phyloP scores from a whole-genome alignment of 2,113 vertebrate genomes.

The Paracanthobrama guichenoti region DNA sequence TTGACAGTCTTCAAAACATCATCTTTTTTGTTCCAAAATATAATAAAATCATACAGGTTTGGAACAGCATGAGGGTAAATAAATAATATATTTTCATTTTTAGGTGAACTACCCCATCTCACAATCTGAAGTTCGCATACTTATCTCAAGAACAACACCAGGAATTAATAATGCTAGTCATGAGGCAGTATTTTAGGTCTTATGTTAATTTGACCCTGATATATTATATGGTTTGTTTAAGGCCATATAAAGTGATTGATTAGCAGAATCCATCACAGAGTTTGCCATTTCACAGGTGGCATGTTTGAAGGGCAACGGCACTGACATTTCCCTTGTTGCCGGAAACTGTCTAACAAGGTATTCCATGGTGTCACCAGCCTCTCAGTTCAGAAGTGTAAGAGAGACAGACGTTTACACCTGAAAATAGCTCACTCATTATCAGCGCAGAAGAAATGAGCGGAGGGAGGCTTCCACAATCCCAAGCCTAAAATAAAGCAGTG shows the following conservation, averaged over 20 bases:
- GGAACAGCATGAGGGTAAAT: not conserved
- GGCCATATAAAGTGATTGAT: not conserved
- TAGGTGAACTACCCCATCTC: not conserved
- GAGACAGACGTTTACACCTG: slow-evolving; percentile 34
- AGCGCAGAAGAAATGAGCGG: slow-evolving; percentile 14
- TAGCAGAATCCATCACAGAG: slow-evolving; percentile 13
- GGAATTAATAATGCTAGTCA: not conserved
- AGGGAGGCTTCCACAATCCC: slow-evolving; percentile 22
- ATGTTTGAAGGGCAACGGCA: slow-evolving; percentile 42
- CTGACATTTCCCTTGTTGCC: slow-evolving; percentile 50
- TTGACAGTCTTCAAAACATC: not conserved
- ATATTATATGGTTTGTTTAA: slow-evolving; percentile 7
- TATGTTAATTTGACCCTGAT: not conserved
- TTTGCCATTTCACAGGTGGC: slow-evolving; percentile 45
- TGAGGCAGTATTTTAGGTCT: not conserved
- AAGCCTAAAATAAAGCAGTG: not conserved
- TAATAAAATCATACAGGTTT: not conserved
- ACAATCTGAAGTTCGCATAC: not conserved
- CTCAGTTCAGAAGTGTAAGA: slow-evolving; percentile 47
- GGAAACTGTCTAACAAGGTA: slow-evolving; percentile 43
- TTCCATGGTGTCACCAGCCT: slow-evolving; percentile 24
- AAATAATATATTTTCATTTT: not conserved
- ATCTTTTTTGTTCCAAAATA: not conserved
- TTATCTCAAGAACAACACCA: not conserved
- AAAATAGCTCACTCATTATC: slow-evolving; percentile 48